Evolutionary conservation across 1,140 invertebrate genomes (phyloP).

Genomic region (Steinernema feltiae): DNA sequence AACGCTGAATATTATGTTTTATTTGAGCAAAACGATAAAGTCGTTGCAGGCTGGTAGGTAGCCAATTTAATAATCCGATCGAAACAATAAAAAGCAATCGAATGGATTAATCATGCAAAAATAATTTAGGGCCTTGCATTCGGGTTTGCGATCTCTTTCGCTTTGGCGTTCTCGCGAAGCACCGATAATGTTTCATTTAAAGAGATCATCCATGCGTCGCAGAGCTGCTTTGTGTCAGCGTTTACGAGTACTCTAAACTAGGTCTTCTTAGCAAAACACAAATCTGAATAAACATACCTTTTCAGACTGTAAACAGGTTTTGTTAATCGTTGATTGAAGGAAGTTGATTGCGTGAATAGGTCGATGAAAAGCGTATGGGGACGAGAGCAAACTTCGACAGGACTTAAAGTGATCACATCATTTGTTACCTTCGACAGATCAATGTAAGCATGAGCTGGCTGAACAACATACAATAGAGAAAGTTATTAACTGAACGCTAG

Average conservation of each 20-base stretch:
- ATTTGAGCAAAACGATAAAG: too few species aligned
- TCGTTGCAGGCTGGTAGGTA: too few species aligned
- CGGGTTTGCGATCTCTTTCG: background rate
- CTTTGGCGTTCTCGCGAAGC: background rate
- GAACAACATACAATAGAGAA: background rate
- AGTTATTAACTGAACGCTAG: background rate
- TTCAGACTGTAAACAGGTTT: background rate
- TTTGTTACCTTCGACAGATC: background rate
- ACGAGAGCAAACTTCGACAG: background rate
- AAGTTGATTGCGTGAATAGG: background rate
- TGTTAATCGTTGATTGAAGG: background rate
- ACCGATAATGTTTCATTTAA: background rate
- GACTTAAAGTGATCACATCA: background rate
- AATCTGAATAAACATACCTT: background rate
- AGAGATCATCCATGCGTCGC: background rate
- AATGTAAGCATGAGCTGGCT: background rate
- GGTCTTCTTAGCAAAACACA: background rate
- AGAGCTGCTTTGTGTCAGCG: background rate
- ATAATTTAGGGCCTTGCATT: background rate
- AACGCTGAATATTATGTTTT: too few species aligned
- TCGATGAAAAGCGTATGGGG: background rate
- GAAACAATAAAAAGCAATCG: too few species aligned
- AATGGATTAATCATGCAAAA: too few species aligned
- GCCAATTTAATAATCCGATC: too few species aligned
- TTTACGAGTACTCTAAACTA: background rate